These are phyloP conservation scores for Tryphoninae sp. DNA, from an alignment of 2,888 invertebrate species.

Conservation along the genomic window DNA sequence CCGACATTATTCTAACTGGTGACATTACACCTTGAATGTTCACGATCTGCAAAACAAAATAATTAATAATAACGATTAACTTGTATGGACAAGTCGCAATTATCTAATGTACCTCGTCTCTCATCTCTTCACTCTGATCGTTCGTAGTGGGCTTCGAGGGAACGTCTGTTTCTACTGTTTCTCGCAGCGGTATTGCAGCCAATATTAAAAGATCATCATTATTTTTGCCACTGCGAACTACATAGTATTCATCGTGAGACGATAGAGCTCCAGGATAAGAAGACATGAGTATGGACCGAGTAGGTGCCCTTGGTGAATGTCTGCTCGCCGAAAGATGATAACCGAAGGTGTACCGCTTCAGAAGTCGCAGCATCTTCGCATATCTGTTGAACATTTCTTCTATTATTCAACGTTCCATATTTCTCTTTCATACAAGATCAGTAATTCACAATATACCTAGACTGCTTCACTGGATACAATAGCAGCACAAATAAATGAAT, in stretches of 20 bases:
- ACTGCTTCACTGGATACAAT: slow-evolving; percentile 10
- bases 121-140: slow-evolving; percentile 28
- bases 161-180: slow-evolving; percentile 12
- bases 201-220: slow-evolving; percentile 84
- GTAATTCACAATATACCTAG: not conserved
- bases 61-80: not conserved
- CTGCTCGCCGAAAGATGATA: slow-evolving; percentile 85
- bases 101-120: slow-evolving; percentile 8
- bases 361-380: slow-evolving; percentile 90
- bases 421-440: not conserved
- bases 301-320: slow-evolving; percentile 84
- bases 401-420: not conserved
- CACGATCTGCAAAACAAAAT: slow-evolving; percentile 13
- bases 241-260: slow-evolving; percentile 92
- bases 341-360: slow-evolving; percentile 92
- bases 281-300: slow-evolving; percentile 88
- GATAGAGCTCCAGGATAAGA: slow-evolving; percentile 92
- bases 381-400: slow-evolving; percentile 83
- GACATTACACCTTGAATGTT: slow-evolving; percentile 82
- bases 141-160: slow-evolving; percentile 1
- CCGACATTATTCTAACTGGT: slow-evolving; percentile 90
- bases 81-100: not conserved
- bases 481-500: slow-evolving; percentile 6
- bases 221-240: slow-evolving; percentile 82
- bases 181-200: slow-evolving; percentile 89